Evolutionary conservation across 2,797 vertebrate species (phyloP), one percentile per base, ranked within the genome.

Genomic region (Pampus argenteus): DNA sequence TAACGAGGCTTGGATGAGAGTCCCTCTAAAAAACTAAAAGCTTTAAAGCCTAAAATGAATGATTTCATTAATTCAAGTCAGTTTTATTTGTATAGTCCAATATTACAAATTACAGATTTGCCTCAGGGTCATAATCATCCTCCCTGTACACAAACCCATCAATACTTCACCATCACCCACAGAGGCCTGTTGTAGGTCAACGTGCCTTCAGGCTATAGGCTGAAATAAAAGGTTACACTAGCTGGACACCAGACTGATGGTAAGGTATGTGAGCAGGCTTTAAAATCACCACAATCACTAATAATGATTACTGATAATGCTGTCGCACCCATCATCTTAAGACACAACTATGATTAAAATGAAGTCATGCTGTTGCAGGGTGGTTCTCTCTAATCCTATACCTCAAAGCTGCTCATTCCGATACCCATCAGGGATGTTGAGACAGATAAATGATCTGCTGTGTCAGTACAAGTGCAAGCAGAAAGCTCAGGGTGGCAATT

Each of bases 401-500:
- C 40, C 60, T 65, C 44, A 66, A 52, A 70, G 42, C 48, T 66
- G 63, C 57, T 72, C 59, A 28, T 66, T 62, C 28, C 23, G 9
- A 64, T 74, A 74, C 15, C 58, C 23, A 48, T 38, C 29, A 5
- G 25, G 51, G 44, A 45, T 29, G 38, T 3, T 56, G 49, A 63
- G 69, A 72, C 59, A 34, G n/a, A 42, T 71, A 76, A 73, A 34
- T 38, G 73, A 83, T 78, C 75, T 63, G 58, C 66, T 77, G 57
- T 40, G 61, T 75, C 61, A 59, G 48, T 23, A n/a, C 48, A 52
- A 20, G 49, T 65, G 51, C 76, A 82, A 76, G 57, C 54, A 57
- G 44, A 64, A 5, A 58, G 26, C 2, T 18, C 23, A 62, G 44
- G 40, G 45, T 54, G 14, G 50, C 31, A 75, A 71, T 73, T 78